Base-by-base conservation (phyloP, 2,797 vertebrate species). In the Alfaro cultratus region DNA sequence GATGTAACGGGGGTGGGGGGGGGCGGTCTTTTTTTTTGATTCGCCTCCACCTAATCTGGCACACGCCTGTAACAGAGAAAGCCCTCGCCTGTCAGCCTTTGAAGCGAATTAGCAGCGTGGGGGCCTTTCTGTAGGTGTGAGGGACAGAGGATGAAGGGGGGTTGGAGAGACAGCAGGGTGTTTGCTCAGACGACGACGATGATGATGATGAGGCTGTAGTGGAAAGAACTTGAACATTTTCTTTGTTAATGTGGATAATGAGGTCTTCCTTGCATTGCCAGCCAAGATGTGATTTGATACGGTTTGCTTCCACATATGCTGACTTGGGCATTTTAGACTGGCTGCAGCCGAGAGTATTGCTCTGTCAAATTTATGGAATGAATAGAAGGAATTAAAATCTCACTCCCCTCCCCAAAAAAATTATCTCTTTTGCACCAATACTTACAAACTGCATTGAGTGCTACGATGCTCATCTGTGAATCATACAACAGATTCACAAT, bases 21-120 rank as follows among this genome's bases (percentile, higher is more conserved):
- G 8, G 41, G 12, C 18, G 71, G 49, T 49, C 49, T 83, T 86
- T 86, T 34, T 34, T 79, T 87, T 90, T 87, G 82, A 90, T 91
- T 87, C 81, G 76, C 78, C 79, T 34, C 81, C 83, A 85, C 89
- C 89, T 91, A 94, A 94, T 94, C 87, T 92, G 94, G 91, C 94
- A 96, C 94, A 94, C 93, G 86, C 93, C 92, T 93, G 76, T 79
- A 85, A 91, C 85, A 89, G 87, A 91, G 91, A 76, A 83, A 89
- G 87, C 89, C 89, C 85, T 78, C 78, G 85, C 87, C 80, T 88
- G 77, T 74, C 29, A 5, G 77, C 83, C 80, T 92, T 94, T 93
- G 84, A 94, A 90, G 84, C 75, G 47, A 79, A 84, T 79, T 49
- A 79, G 83, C 85, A 82, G 82, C 49, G 75, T 83, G 84, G 70